phyloP scores from a whole-genome alignment of 2,113 vertebrate genomes.

The Martes martes region DNA sequence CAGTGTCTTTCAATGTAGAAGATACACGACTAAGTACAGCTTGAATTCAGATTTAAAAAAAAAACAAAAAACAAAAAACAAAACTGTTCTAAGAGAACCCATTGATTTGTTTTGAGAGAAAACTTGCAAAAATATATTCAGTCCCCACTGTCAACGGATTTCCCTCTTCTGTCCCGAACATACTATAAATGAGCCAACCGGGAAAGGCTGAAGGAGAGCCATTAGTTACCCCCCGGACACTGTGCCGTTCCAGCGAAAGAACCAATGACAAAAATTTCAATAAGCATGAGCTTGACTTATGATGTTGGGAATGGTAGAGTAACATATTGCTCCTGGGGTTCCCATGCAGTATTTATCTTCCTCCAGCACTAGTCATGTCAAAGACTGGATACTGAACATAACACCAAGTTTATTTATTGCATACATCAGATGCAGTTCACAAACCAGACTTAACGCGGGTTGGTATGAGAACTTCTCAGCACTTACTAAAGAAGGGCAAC shows the following conservation, averaged over 20 bases:
- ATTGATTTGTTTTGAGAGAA: neutral
- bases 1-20: neutral
- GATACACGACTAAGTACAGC: neutral
- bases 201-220: neutral
- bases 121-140: neutral
- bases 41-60: neutral
- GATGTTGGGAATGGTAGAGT: neutral
- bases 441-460: neutral
- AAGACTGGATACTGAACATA: slow-evolving; percentile 32
- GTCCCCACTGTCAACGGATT: neutral
- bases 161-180: neutral
- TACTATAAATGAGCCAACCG: neutral
- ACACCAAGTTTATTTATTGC: neutral
- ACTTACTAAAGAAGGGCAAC: neutral
- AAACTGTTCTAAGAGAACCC: neutral
- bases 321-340: slow-evolving; percentile 18
- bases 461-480: neutral
- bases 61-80: neutral
- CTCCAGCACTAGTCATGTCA: neutral
- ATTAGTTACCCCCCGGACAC: neutral
- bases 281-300: slow-evolving; percentile 13
- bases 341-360: neutral
- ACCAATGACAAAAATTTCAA: slow-evolving; percentile 9
- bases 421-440: neutral
- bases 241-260: neutral